Evolutionary conservation across 2,113 vertebrate species (phyloP).

Genomic region (Myiopsitta monachus): DNA sequence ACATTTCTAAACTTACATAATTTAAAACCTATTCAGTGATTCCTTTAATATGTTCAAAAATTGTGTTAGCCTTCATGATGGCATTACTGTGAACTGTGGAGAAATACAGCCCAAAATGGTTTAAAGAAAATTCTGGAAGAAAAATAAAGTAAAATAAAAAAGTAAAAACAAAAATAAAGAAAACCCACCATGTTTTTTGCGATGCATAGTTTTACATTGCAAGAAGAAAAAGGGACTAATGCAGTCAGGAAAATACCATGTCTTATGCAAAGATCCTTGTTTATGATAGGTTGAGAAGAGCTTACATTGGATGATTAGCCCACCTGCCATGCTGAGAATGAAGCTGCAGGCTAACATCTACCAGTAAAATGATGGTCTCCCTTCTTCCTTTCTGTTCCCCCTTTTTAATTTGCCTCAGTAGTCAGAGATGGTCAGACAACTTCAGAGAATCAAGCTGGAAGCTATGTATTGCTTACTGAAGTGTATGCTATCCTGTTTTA

Average conservation of each 20-base stretch:
- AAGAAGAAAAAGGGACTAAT: background rate
- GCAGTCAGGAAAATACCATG: background rate
- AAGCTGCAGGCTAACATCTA: background rate
- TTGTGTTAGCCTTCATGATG: background rate
- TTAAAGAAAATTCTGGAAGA: background rate
- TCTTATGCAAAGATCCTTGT: background rate
- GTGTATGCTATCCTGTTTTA: accelerated
- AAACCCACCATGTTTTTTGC: background rate
- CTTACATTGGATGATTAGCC: background rate
- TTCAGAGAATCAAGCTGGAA: background rate
- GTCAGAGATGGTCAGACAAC: background rate
- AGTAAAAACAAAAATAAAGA: too few species aligned
- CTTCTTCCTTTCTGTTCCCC: background rate
- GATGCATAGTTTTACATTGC: background rate
- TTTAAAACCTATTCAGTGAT: slow-evolving; percentile 3
- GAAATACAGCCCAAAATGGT: background rate
- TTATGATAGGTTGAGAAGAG: background rate
- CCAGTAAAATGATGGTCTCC: background rate
- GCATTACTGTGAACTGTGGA: background rate
- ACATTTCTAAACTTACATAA: background rate
- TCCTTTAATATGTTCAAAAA: background rate
- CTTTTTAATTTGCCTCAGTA: background rate
- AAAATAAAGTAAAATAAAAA: background rate
- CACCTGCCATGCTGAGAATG: background rate
- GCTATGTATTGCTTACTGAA: background rate